These are phyloP conservation scores for Colostygia pectinataria DNA, from an alignment of 2,888 invertebrate species.

Conservation along the genomic window DNA sequence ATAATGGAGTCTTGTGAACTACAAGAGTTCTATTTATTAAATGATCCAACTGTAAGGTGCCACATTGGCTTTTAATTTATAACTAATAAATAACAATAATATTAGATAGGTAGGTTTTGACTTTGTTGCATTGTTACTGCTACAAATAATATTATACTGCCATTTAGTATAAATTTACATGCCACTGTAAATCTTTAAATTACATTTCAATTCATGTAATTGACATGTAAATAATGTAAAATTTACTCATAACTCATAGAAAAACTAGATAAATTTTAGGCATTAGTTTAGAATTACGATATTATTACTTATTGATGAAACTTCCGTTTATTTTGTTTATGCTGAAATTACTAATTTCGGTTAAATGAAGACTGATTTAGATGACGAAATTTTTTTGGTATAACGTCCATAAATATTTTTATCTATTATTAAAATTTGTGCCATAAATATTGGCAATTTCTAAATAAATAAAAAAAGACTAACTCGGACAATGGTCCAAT, in stretches of 20 bases:
- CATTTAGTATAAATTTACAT: slow-evolving; percentile 14
- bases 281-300: not conserved
- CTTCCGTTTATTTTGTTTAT: slow-evolving; percentile 9
- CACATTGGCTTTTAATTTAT: slow-evolving; percentile 48
- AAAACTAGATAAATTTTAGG: slow-evolving; percentile 15
- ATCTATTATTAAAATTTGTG: slow-evolving; percentile 40
- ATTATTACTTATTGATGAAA: slow-evolving; percentile 3
- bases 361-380: slow-evolving; percentile 58
- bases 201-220: not conserved
- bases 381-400: slow-evolving; percentile 38
- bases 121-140: slow-evolving; percentile 26
- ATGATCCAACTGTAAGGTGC: slow-evolving; percentile 53
- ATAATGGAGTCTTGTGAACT: slow-evolving; percentile 1
- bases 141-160: slow-evolving; percentile 32
- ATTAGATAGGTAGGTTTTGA: slow-evolving; percentile 39
- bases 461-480: too few relatives aligned
- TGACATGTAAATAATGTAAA: not conserved
- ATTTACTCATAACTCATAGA: not conserved
- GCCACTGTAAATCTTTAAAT: not conserved
- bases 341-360: slow-evolving; percentile 40
- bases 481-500: not conserved
- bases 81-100: too few relatives aligned
- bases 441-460: slow-evolving; percentile 40
- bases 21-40: slow-evolving; percentile 8
- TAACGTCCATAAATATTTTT: slow-evolving; percentile 30